Conservation (phyloP, 2,113 vertebrate genomes). For the Bostrychus sinensis region DNA sequence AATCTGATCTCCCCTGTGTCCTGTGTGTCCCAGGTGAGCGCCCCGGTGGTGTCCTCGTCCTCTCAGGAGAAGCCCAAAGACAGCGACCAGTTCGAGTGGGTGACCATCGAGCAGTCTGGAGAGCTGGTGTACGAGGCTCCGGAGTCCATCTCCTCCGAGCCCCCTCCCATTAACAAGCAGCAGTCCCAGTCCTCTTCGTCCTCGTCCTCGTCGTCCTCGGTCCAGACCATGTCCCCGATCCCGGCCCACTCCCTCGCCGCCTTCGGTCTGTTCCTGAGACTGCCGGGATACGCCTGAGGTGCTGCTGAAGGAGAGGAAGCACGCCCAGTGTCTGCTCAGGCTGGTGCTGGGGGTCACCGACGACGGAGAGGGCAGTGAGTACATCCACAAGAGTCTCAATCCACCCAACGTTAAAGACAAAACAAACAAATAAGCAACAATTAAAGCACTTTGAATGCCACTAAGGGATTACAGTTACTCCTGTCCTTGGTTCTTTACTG, state of each 20-base stretch:
- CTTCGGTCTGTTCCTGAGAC: conserved; percentile 95
- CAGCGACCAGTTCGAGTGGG: conserved; percentile 99
- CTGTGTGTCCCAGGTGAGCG: conserved; percentile 86
- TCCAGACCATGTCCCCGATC: conserved; percentile 97
- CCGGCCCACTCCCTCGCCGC: conserved; percentile 97
- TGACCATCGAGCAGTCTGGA: conserved; percentile 97
- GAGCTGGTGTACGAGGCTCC: conserved; percentile 97
- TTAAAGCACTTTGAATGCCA: too few relatives aligned
- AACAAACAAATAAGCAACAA: too few relatives aligned
- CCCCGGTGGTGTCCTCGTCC: conserved; percentile 90
- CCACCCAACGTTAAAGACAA: too few relatives aligned
- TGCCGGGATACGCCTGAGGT: conserved; percentile 98
- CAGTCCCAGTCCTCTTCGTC: conserved; percentile 69
- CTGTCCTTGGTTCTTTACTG: too few relatives aligned
- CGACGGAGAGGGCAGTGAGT: conserved; percentile 99
- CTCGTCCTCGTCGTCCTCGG: conserved; percentile 75
- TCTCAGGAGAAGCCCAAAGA: conserved; percentile 97
- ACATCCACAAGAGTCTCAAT: too few relatives aligned
- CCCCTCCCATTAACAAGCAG: conserved; percentile 89
- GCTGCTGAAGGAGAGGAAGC: conserved; percentile 96
- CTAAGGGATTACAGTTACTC: too few relatives aligned
- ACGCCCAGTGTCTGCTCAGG: conserved; percentile 96
- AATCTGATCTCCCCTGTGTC: neutral
- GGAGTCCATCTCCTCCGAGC: conserved; percentile 92
- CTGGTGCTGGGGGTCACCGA: conserved; percentile 98